A percentile compares a stretch with the other conserved stretches of the same genome.
These are phyloP conservation scores for Aphelenchoides fujianensis DNA, from an alignment of 1,140 invertebrate species.

Conservation along the genomic window DNA sequence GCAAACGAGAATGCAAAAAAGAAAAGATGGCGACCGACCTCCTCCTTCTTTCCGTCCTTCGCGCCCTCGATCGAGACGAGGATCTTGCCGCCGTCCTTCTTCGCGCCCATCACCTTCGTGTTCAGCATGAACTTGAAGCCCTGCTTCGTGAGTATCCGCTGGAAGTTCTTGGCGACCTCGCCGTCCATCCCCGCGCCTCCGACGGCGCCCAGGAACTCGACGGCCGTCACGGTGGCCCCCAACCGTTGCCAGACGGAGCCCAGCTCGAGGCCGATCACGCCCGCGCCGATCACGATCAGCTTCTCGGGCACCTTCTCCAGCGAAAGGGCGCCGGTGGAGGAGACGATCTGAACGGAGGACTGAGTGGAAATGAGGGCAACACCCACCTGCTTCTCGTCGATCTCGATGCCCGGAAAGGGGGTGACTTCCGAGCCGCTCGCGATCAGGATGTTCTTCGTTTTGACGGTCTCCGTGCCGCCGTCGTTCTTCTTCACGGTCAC, in stretches of 20 bases:
- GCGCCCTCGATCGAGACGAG: conserved; percentile 78
- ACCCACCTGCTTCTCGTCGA: conserved; percentile 55
- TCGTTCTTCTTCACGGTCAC: conserved; percentile 58
- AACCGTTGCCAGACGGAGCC: conserved; percentile 88
- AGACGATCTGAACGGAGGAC: conserved; percentile 77
- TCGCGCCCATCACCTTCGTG: conserved; percentile 86
- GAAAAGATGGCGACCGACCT: conserved; percentile 70
- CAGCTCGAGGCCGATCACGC: conserved; percentile 95
- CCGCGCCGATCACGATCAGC: conserved; percentile 94
- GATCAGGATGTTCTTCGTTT: conserved; percentile 94
- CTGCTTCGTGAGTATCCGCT: conserved; percentile 87
- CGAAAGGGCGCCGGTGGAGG: conserved; percentile 94
- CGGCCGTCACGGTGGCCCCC: conserved; percentile 86
- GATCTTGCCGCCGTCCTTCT: conserved; percentile 70
- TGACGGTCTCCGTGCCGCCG: conserved; percentile 70
- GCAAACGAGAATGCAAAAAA: background rate
- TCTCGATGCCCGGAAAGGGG: conserved; percentile 87
- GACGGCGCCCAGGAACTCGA: conserved; percentile 86
- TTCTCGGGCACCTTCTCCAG: conserved; percentile 83
- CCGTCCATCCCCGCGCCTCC: conserved; percentile 93
- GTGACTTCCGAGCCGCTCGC: conserved; percentile 98
- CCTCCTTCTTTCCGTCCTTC: conserved; percentile 85
- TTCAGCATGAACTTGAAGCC: conserved; percentile 90
- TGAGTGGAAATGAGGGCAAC: too few species aligned
- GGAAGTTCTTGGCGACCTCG: conserved; percentile 93